Evolutionary conservation across 2,113 vertebrate species (phyloP), one percentile per base, ranked within the genome.

Genomic region (Chloropsis hardwickii): DNA sequence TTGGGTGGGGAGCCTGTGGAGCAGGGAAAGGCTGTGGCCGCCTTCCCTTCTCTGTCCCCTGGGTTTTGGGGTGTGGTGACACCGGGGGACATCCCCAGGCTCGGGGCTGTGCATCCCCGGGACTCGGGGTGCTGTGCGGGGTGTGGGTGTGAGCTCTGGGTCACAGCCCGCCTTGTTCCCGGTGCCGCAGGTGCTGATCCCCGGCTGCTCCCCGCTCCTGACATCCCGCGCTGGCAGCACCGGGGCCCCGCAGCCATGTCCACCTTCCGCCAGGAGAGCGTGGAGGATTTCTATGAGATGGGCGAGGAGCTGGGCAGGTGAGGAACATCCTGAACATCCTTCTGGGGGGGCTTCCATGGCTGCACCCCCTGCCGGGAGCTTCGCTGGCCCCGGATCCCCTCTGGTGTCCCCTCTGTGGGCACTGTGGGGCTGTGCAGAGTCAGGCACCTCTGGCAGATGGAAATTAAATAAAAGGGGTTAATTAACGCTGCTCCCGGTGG

Each of bases 261-360:
- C 27, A 97, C 97, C 3, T 98, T 98, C 97, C 97, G 98, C 45
- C 98, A 98, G 95, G 98, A 98, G 76, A 97, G 96, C 6, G 98
- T 98, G 91, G 98, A 98, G 88, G 97, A 98, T 1, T 97, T 98
- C 89, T 98, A 98, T 5, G 98, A 98, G 94, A 98, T 98, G 98
- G 98, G 97, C 2, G 98, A 98, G 56, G 98, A 98, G 90, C 96
- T 98, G 92, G 98, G 98, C 94, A 98, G 98, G 98, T 95, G 71
- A 79, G 94, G 29, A 8, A 37, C 17, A 4, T 11, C 69, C n/a
- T 2, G 0, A 37, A 37, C 35, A 0, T 1, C 0, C 0, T 18
- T 48, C 18, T 1, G 1, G 21, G 25, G 57, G 42, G 6, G 21
- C 9, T 69, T 29, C 60, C 4, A 0, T 14, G 39, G 14, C 70